Base-by-base conservation (phyloP, 2,888 invertebrate species). In the Clistopyga incitator region DNA sequence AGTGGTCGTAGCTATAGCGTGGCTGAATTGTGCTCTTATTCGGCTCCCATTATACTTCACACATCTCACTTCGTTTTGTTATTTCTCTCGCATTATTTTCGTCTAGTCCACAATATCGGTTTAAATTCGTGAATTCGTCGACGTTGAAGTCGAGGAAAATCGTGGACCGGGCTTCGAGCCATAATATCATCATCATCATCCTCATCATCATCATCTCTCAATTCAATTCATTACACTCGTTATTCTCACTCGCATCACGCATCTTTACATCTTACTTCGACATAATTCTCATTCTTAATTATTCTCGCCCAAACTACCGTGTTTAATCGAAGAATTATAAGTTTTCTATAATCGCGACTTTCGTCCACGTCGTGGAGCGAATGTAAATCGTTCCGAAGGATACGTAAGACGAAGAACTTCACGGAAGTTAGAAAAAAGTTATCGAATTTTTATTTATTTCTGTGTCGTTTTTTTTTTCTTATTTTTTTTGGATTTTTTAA, bases 1-100 rank as follows among this genome's bases (percentile, higher is more conserved):
- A 91, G 90, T 92, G 92, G 92, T 92, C 92, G 92, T 92, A 90
- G 91, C 88, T 89, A 89, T 88, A 90, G 90, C 90, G 89, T 91
- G 89, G 90, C 90, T 89, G 89, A 88, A 86, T 86, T 87, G 83
- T 86, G 85, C 85, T 86, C 75, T 82, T 80, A 82, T 87, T 82
- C 84, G 87, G 85, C 74, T 76, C 70, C 29, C 76, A 67, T 67
- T 81, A 78, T 56, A 52, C 68, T 78, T 54, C 64, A 38, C 47
- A 56, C 75, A 42, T 81, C 71, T 59, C 47, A 11, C 67, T 64
- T 78, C 56, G 79, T 84, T 38, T 78, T 34, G 25, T 82, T 74
- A 59, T 34, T 47, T 71, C 77, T 52, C 34, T 23, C 42, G 78
- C 72, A 74, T 80, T 82, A 52, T 38, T 47, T 23, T 78, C 75